phyloP scores from a whole-genome alignment of 2,113 vertebrate species.

The Prinia subflava region DNA sequence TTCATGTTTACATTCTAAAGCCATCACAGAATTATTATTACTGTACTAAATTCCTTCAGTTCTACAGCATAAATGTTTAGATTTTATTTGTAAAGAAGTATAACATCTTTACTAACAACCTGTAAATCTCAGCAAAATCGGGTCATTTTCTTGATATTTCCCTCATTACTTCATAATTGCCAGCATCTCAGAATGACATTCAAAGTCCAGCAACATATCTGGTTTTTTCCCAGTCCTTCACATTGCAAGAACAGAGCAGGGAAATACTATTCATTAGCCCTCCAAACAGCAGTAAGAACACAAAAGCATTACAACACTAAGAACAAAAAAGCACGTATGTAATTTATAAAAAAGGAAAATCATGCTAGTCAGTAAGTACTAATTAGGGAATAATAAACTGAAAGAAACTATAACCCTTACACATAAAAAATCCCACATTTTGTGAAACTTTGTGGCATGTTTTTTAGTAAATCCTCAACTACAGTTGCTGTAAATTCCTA shows the following conservation, averaged over 20 bases:
- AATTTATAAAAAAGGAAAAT: background rate
- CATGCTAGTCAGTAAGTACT: background rate
- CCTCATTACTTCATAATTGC: background rate
- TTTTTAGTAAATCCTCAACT: background rate
- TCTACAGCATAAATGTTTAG: background rate
- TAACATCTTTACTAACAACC: background rate
- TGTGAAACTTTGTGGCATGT: background rate
- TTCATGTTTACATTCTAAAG: background rate
- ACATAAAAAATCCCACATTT: background rate
- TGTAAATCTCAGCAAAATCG: background rate
- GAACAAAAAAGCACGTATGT: background rate
- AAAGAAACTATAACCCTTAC: background rate
- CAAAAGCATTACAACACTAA: background rate
- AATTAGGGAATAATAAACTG: background rate
- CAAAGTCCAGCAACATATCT: background rate
- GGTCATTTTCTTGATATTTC: background rate
- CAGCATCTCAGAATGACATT: background rate
- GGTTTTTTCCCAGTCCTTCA: background rate
- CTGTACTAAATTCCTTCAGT: background rate
- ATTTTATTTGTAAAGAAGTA: background rate
- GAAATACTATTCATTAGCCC: background rate
- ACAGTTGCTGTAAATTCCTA: background rate
- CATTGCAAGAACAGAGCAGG: background rate
- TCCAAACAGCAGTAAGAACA: background rate
- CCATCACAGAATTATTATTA: background rate